A percentile compares a stretch with the other conserved stretches of the same genome.
phyloP scores from a whole-genome alignment of 2,888 invertebrate species.

The Nephrotoma flavescens region DNA sequence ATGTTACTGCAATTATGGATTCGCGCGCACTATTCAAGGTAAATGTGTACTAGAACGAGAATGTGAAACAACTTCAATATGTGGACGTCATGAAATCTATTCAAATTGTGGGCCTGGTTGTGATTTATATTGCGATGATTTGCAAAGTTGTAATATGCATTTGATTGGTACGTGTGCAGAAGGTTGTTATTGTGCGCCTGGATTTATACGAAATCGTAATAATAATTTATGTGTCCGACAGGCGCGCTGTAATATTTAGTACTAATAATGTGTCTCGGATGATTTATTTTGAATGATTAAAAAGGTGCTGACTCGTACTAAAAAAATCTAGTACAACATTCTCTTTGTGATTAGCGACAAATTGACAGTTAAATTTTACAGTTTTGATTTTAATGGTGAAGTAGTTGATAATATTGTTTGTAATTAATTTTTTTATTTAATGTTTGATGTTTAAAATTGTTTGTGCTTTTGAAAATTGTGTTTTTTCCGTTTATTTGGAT shows the following conservation, averaged over 20 bases:
- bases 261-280: background rate
- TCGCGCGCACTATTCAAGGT: constrained; percentile 19
- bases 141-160: background rate
- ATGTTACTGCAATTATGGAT: constrained; percentile 25
- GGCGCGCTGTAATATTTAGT: background rate
- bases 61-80: background rate
- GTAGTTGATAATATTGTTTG: no score
- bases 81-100: background rate
- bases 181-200: background rate
- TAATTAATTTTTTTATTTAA: no score
- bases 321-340: background rate
- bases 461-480: no score
- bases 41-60: constrained; percentile 18
- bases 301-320: background rate
- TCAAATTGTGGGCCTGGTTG: background rate
- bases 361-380: no score
- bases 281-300: background rate
- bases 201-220: background rate
- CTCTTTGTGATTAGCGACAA: no score
- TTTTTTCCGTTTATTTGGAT: no score
- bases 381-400: no score
- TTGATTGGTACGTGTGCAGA: background rate
- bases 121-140: background rate
- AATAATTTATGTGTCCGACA: background rate
- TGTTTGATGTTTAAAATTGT: no score